Evolutionary conservation across 2,113 vertebrate genomes (phyloP), one percentile per base, ranked within the genome.

Genomic region (Sprattus sprattus): DNA sequence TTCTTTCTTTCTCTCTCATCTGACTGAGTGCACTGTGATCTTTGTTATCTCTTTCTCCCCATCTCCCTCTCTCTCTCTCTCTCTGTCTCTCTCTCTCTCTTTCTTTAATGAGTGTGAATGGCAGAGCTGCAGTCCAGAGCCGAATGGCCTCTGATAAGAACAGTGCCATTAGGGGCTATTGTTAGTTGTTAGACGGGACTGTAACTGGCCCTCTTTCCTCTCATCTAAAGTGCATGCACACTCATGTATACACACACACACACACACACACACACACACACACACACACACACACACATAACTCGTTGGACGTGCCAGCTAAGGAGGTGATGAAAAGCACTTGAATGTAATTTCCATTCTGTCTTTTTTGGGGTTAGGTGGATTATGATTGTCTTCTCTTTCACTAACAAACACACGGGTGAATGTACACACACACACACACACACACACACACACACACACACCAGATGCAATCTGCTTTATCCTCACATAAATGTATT

Each of bases 171-270:
- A 88, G 85, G 44, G 32, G 82, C 88, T 90, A 87, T 90, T 90
- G 88, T 89, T 89, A 90, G 88, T 90, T 88, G 87, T 88, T 89
- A 89, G 88, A 78, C 44, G 78, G 71, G 32, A 87, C 54, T 87
- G 81, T 83, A 84, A 50, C 52, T 85, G 50, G 75, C n/a, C 78
- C 60, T 87, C 28, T 80, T 85, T 88, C 60, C 85, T 44, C 83
- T 88, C 83, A 50, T 82, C 44, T n/a, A 46, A 81, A 25, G n/a
- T 54, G 16, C 16, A 54, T 54, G 52, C 52, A 54, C 13, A 16
- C 52, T 16, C 16, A 54, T 18, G 15, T 6, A 20, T 22, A 85
- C n/a, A 20, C 85, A 81, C 60, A 52, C 64, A 46, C 78, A 22
- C 67, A 39, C 67, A 75, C 28, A 8, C 9, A 39, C 28, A 11